Conservation (phyloP, 1,140 invertebrate genomes). For the Dryas iulia region DNA sequence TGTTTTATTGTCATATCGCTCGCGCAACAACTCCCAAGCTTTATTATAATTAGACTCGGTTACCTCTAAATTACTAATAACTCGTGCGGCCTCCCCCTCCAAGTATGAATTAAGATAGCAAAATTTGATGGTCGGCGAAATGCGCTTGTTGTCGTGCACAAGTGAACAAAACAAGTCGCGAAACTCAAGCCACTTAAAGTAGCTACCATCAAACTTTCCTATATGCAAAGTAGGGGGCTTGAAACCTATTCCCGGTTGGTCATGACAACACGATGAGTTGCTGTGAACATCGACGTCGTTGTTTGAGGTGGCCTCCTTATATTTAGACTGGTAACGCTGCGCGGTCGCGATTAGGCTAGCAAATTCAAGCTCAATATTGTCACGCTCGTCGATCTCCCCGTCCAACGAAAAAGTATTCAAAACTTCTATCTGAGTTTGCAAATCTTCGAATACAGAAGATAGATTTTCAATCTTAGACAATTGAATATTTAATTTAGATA, state of each 20-base stretch:
- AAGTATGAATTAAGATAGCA: not conserved
- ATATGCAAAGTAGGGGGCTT: constrained; percentile 25
- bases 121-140: not conserved
- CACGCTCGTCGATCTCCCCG: too few species aligned
- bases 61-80: constrained; percentile 26
- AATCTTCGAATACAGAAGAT: too few species aligned
- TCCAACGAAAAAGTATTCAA: too few species aligned
- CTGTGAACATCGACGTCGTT: too few species aligned
- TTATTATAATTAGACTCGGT: constrained; percentile 20
- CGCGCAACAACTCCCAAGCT: constrained; percentile 25
- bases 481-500: too few species aligned
- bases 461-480: too few species aligned
- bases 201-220: constrained; percentile 25
- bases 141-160: constrained; percentile 13
- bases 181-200: constrained; percentile 30
- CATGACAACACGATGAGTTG: constrained; percentile 12
- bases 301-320: too few species aligned
- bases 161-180: constrained; percentile 28
- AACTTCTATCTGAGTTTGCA: too few species aligned
- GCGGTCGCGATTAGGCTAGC: too few species aligned
- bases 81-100: constrained; percentile 25
- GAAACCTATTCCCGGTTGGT: constrained; percentile 20
- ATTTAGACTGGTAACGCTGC: too few species aligned
- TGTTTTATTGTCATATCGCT: constrained; percentile 26
- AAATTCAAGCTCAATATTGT: too few species aligned